phyloP scores from a whole-genome alignment of 2,888 invertebrate genomes.

The Lasioglossum figueresi region DNA sequence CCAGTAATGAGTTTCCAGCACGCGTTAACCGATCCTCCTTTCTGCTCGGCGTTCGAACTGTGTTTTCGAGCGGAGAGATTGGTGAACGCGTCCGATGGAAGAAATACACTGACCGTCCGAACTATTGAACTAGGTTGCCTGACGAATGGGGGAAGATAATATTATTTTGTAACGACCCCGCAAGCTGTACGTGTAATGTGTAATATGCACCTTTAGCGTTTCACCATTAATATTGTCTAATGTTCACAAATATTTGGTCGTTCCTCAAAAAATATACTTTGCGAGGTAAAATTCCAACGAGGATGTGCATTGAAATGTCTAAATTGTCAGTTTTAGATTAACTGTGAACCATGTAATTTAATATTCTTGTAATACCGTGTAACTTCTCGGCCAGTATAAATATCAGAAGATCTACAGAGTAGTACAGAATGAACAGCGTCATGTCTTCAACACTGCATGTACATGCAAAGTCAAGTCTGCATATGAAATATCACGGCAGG shows the following conservation, averaged over 20 bases:
- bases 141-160: not conserved
- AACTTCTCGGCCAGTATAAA: not conserved
- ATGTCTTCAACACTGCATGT: not conserved
- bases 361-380: not conserved
- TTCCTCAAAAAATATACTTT: too few relatives aligned
- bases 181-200: too few relatives aligned
- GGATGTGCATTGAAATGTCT: not conserved
- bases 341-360: not conserved
- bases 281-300: too few relatives aligned
- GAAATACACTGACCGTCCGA: slow-evolving; percentile 1
- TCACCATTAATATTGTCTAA: too few relatives aligned
- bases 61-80: not conserved
- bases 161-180: not conserved
- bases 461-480: not conserved
- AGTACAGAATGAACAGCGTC: not conserved
- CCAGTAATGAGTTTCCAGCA: slow-evolving; percentile 68
- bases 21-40: slow-evolving; percentile 41
- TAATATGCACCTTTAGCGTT: too few relatives aligned
- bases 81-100: slow-evolving; percentile 1
- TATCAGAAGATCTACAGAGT: not conserved
- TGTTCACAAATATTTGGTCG: too few relatives aligned
- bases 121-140: not conserved
- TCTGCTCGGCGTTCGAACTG: slow-evolving; percentile 4
- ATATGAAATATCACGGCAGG: not conserved
- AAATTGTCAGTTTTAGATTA: not conserved